These are phyloP conservation scores for Lithodes maja DNA, from an alignment of 2,888 invertebrate genomes.

Conservation along the genomic window DNA sequence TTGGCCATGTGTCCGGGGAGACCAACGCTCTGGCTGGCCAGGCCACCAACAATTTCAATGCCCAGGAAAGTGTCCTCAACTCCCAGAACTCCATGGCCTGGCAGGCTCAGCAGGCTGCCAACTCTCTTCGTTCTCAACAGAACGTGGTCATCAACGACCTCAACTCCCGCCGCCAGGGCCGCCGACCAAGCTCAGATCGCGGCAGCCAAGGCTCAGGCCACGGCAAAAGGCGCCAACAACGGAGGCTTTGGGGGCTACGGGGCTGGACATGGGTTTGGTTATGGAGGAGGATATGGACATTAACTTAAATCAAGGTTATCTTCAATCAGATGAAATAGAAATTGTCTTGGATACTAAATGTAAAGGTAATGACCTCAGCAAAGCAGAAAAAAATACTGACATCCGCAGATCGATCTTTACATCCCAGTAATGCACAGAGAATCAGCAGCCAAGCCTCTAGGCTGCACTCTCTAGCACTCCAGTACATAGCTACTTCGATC, in stretches of 20 bases:
- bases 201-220: slow-evolving; percentile 57
- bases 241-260: slow-evolving; percentile 40
- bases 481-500: background rate
- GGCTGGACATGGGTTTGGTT: slow-evolving; percentile 5
- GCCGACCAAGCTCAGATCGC: slow-evolving; percentile 56
- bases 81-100: slow-evolving; percentile 57
- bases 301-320: background rate
- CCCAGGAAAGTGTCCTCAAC: slow-evolving; percentile 21
- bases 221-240: slow-evolving; percentile 49
- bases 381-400: background rate
- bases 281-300: background rate
- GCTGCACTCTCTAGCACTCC: background rate
- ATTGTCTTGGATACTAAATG: background rate
- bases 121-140: slow-evolving; percentile 53
- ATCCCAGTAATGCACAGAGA: background rate
- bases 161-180: slow-evolving; percentile 52
- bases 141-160: slow-evolving; percentile 45
- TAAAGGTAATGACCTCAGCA: background rate
- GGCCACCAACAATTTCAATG: slow-evolving; percentile 18
- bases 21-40: slow-evolving; percentile 43
- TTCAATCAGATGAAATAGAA: background rate
- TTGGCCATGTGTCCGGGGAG: slow-evolving; percentile 47
- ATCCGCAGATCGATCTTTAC: background rate
- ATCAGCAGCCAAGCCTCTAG: background rate
- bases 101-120: slow-evolving; percentile 64